Evolutionary conservation across 2,888 invertebrate species (phyloP).

Genomic region (Melanophora roralis): DNA sequence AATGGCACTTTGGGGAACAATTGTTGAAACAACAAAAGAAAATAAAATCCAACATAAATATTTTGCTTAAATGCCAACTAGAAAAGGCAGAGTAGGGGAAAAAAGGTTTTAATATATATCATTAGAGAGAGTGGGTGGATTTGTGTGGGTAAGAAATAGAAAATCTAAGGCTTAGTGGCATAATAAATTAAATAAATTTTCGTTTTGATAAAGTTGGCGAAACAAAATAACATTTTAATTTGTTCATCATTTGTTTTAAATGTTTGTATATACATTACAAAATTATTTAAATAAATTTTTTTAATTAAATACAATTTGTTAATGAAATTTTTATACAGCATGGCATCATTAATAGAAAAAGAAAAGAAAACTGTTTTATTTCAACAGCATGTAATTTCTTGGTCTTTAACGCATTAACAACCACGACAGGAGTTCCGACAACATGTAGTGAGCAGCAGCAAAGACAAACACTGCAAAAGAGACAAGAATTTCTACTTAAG

Average conservation of each 20-base stretch:
- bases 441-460: conserved; percentile 35
- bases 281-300: conserved; percentile 31
- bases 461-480: background rate
- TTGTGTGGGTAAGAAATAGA: background rate
- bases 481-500: conserved; percentile 3
- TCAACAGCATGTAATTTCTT: conserved; percentile 20
- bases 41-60: background rate
- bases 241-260: background rate
- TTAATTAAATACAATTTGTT: conserved; percentile 31
- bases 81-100: background rate
- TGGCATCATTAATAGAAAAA: background rate
- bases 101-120: background rate
- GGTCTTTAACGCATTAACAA: conserved; percentile 51
- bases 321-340: background rate
- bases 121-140: too few relatives aligned
- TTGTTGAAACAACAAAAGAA: conserved; percentile 32
- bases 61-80: conserved; percentile 2
- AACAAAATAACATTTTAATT: background rate
- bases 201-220: too few relatives aligned
- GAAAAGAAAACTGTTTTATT: background rate
- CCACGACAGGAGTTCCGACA: conserved; percentile 30
- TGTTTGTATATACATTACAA: background rate
- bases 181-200: too few relatives aligned
- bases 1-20: conserved; percentile 47
- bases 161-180: background rate